A percentile compares a stretch with the other conserved stretches of the same genome.
Conservation (phyloP, 2,797 vertebrate genomes). For the Enteromius fasciolatus region DNA sequence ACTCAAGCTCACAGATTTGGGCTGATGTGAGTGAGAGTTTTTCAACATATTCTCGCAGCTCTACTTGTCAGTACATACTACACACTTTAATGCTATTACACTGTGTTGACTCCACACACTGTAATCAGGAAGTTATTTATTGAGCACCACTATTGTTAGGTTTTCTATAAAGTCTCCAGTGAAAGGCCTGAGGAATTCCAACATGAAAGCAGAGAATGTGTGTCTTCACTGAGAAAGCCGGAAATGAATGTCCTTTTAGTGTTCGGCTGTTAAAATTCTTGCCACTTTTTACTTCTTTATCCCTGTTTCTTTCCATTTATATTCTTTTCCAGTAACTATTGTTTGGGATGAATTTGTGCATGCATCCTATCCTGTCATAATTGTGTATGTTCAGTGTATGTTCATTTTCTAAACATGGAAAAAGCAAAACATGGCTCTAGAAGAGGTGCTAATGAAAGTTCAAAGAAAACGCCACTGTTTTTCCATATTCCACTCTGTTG, state of each 20-base stretch:
- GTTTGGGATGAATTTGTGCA: neutral
- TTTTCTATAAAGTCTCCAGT: constrained; percentile 36
- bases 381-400: neutral
- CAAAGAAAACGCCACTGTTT: too few relatives aligned
- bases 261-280: neutral
- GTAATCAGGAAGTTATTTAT: constrained; percentile 37
- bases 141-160: constrained; percentile 40
- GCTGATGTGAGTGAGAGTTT: neutral
- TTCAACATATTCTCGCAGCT: neutral
- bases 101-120: neutral
- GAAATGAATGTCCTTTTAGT: constrained; percentile 3
- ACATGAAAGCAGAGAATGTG: constrained; percentile 11
- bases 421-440: neutral
- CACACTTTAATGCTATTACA: neutral
- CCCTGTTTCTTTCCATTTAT: neutral
- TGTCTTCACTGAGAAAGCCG: constrained; percentile 5
- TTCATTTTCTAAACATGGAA: neutral
- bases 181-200: constrained; percentile 40
- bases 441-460: neutral
- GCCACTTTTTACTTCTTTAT: neutral
- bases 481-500: too few relatives aligned
- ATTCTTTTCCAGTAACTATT: neutral
- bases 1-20: neutral
- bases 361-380: neutral
- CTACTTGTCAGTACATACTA: neutral